A percentile compares a stretch with the other conserved stretches of the same genome.
phyloP scores from a whole-genome alignment of 2,113 vertebrate species.

The Phalacrocorax aristotelis region DNA sequence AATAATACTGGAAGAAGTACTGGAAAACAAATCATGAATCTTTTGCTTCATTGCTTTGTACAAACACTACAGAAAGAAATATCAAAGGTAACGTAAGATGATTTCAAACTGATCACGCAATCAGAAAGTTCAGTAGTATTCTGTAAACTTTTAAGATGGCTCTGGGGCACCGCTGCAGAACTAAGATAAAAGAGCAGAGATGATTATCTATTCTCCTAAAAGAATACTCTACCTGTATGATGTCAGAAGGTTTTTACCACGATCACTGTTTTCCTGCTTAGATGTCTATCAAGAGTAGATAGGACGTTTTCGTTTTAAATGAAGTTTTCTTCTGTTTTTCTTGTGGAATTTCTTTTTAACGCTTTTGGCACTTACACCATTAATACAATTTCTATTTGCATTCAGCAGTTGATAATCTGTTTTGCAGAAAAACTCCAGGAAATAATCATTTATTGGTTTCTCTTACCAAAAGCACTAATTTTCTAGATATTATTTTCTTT shows the following conservation, averaged over 20 bases:
- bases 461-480: background rate
- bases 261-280: background rate
- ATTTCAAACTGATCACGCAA: background rate
- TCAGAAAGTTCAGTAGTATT: background rate
- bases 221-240: background rate
- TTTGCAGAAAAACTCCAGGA: background rate
- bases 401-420: background rate
- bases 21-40: background rate
- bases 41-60: background rate
- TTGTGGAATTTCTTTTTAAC: background rate
- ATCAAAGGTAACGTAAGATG: constrained; percentile 40
- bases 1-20: background rate
- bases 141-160: constrained; percentile 32
- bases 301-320: background rate
- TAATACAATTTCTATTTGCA: background rate
- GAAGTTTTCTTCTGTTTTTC: background rate
- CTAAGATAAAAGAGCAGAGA: constrained; percentile 47
- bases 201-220: constrained; percentile 22
- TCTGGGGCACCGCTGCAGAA: constrained; percentile 44
- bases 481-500: background rate
- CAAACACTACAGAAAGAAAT: constrained; percentile 16
- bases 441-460: background rate
- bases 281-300: background rate
- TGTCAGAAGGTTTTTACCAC: background rate
- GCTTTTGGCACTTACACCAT: background rate